Evolutionary conservation across 2,888 invertebrate species (phyloP).

Genomic region (Acanthosoma haemorrhoidale): DNA sequence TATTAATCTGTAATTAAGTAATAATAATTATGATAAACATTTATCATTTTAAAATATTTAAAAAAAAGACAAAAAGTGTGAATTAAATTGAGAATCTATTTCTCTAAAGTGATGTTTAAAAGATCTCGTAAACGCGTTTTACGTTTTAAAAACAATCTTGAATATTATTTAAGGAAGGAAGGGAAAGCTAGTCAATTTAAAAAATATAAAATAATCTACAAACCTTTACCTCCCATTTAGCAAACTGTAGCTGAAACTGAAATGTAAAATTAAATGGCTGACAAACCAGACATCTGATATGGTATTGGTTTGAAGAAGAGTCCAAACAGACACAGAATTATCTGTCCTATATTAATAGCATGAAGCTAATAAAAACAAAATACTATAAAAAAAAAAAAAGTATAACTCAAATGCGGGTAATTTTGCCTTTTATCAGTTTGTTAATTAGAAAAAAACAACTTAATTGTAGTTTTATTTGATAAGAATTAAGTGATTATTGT

Average conservation of each 20-base stretch:
- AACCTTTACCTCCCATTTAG: background rate
- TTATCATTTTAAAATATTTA: background rate
- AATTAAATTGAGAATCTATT: background rate
- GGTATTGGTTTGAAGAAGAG: background rate
- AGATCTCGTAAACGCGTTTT: background rate
- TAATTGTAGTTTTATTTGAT: background rate
- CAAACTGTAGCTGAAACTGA: slow-evolving; percentile 18
- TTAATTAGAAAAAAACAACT: slow-evolving; percentile 15
- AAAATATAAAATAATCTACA: background rate
- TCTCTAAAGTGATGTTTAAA: slow-evolving; percentile 11
- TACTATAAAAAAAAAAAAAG: slow-evolving; percentile 18
- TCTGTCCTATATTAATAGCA: slow-evolving; percentile 26
- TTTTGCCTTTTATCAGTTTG: slow-evolving; percentile 28
- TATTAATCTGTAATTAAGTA: background rate
- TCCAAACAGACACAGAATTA: background rate
- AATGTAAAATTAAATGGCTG: background rate
- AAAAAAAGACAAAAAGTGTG: background rate
- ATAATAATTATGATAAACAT: background rate
- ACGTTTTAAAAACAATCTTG: background rate
- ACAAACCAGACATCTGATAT: background rate
- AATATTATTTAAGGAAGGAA: background rate
- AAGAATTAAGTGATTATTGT: background rate
- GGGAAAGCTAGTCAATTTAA: background rate
- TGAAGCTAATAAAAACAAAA: background rate
- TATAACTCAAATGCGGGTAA: slow-evolving; percentile 27